Conservation (phyloP, 2,797 vertebrate genomes). For the Holocentrus rufus region DNA sequence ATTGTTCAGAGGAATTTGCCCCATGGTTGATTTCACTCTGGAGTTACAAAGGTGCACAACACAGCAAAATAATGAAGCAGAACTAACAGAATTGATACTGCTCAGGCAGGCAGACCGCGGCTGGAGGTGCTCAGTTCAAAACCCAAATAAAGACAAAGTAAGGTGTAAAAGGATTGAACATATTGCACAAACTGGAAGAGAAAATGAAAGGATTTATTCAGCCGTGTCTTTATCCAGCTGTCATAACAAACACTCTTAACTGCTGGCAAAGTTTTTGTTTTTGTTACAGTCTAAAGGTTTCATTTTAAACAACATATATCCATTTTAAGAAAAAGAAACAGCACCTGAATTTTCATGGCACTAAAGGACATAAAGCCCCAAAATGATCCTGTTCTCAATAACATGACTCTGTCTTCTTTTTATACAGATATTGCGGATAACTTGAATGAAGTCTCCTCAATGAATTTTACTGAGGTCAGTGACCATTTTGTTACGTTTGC, state of each 20-base stretch:
- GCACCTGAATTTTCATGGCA: too few relatives aligned
- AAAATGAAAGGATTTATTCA: background rate
- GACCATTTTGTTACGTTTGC: too few relatives aligned
- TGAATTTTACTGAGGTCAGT: too few relatives aligned
- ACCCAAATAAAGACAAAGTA: background rate
- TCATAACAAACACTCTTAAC: background rate
- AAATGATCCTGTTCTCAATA: too few relatives aligned
- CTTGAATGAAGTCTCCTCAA: too few relatives aligned
- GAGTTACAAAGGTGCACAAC: constrained; percentile 31
- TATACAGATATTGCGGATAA: too few relatives aligned
- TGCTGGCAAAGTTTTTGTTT: background rate
- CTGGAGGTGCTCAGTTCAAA: constrained; percentile 2
- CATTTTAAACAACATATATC: too few relatives aligned
- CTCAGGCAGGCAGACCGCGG: background rate
- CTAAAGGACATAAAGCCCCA: too few relatives aligned
- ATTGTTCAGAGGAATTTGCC: constrained; percentile 33
- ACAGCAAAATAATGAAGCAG: constrained; percentile 40
- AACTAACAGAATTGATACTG: constrained; percentile 18
- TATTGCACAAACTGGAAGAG: background rate
- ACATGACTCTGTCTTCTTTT: too few relatives aligned
- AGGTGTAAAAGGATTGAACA: background rate
- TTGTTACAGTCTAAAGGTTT: too few relatives aligned
- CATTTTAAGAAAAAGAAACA: too few relatives aligned
- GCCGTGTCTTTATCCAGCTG: constrained; percentile 9
- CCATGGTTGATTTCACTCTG: constrained; percentile 44